phyloP scores from a whole-genome alignment of 2,113 vertebrate genomes.

The Syrmaticus mikado region DNA sequence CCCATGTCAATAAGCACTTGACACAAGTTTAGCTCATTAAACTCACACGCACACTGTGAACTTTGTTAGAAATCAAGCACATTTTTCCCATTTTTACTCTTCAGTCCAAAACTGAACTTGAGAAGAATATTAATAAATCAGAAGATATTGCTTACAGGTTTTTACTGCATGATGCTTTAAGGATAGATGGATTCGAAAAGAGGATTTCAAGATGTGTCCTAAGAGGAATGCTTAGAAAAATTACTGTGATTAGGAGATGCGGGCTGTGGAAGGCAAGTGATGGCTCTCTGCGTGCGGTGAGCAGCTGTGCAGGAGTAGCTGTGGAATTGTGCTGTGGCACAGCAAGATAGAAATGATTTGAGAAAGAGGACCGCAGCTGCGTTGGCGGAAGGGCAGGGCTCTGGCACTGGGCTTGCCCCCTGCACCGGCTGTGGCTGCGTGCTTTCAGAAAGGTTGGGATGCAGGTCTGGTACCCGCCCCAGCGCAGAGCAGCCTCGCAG shows the following conservation, averaged over 20 bases:
- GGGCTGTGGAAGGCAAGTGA: not conserved
- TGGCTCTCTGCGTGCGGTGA: not conserved
- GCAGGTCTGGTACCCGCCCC: not conserved
- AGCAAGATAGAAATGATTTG: not conserved
- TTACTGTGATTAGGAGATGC: fast-evolving
- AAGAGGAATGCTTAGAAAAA: not conserved
- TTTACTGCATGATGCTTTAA: not conserved
- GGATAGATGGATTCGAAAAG: not conserved
- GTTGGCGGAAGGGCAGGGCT: not conserved
- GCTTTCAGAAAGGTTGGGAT: not conserved
- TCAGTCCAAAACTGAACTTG: not conserved
- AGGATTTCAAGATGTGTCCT: not conserved
- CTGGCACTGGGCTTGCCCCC: not conserved
- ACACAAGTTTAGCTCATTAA: not conserved
- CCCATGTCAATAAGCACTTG: not conserved
- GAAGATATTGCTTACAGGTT: not conserved
- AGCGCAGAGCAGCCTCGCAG: not conserved
- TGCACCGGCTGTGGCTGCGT: not conserved
- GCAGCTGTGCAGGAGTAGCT: not conserved
- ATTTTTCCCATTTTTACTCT: not conserved
- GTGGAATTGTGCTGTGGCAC: not conserved
- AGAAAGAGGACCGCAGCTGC: fast-evolving
- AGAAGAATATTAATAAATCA: not conserved
- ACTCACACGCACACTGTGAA: fast-evolving
- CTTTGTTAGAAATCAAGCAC: not conserved